Percentiles rank a stretch among this genome's conserved stretches.
Evolutionary conservation across 2,888 invertebrate species (phyloP).

Genomic region (Drosophila mettleri): DNA sequence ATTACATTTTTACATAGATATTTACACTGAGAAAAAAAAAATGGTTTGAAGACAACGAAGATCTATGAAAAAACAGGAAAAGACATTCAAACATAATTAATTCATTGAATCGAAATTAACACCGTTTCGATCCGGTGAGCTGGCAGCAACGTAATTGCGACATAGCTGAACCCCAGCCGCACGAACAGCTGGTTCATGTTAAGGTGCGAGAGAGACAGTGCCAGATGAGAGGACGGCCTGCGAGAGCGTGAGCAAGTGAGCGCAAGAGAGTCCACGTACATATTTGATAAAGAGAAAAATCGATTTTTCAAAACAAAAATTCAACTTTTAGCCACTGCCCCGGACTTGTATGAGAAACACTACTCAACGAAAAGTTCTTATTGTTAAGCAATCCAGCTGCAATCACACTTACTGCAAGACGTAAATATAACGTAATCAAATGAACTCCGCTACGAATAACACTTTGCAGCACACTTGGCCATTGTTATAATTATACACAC

Average conservation of each 20-base stretch:
- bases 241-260: neutral
- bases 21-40: conserved; percentile 3
- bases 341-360: neutral
- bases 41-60: too few relatives aligned
- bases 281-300: conserved; percentile 44
- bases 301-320: conserved; percentile 61
- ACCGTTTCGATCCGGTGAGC: conserved; percentile 7
- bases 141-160: conserved; percentile 11
- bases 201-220: conserved; percentile 3
- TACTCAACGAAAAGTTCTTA: neutral
- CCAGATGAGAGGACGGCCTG: conserved; percentile 5
- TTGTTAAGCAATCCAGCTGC: conserved; percentile 13
- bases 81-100: neutral
- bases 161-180: conserved; percentile 27
- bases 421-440: conserved; percentile 3
- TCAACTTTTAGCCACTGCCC: conserved; percentile 3
- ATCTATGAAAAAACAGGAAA: neutral
- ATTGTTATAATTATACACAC: conserved; percentile 36
- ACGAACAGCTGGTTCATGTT: conserved; percentile 48
- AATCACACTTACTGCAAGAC: conserved; percentile 33
- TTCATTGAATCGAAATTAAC: conserved; percentile 2
- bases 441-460: conserved; percentile 28
- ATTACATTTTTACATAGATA: conserved; percentile 13
- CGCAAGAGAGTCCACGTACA: conserved; percentile 22
- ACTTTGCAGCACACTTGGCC: conserved; percentile 40